Base-by-base conservation (phyloP, 2,888 invertebrate genomes). In the Heliothis peltigera region DNA sequence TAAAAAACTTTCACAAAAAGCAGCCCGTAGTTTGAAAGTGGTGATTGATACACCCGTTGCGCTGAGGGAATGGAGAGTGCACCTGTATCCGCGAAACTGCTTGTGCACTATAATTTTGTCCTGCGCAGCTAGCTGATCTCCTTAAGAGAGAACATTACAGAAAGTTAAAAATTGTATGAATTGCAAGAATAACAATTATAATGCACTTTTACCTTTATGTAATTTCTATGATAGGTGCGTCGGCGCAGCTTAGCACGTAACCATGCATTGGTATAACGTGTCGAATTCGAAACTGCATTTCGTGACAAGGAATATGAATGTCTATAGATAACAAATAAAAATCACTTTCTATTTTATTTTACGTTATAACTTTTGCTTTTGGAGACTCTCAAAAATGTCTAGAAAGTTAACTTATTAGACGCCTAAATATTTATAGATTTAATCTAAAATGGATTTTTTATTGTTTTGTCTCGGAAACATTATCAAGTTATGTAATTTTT, bases 281-380 rank as follows among this genome's bases (percentile, higher is more conserved):
- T 61, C 60, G 49, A 61, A 71, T 70, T 70, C 43, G 1, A 60
- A 65, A 71, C 52, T 59, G 65, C 47, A 39, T 54, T 47, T 54
- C 54, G 52, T 59, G 47, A 56, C 52, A 71, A n/a, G n/a, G 35
- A 1, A 18, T 46, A 19, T 57, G 19, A 56, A 61, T 69, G 44
- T 69, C 49, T 42, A 19, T 17, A 54, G 17, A 49, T 19, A n/a
- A n/a, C 12, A 25, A 42, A 8, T 48, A 57, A 43, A 39, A 35
- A 15, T 35, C 19, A 60, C 72, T 71, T 71, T 65, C 65, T 6
- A n/a, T 32, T 59, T 48, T 59, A 0, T 2, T 32, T 17, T n/a
- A 15, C 39, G 19, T 53, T 54, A 47, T 28, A 28, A 60, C 48
- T 67, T 67, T 53, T 19, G 44, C 8, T 19, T 12, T 60, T 22